These are phyloP conservation scores for Leucozona laternaria DNA, from an alignment of 2,888 invertebrate species.

Conservation along the genomic window DNA sequence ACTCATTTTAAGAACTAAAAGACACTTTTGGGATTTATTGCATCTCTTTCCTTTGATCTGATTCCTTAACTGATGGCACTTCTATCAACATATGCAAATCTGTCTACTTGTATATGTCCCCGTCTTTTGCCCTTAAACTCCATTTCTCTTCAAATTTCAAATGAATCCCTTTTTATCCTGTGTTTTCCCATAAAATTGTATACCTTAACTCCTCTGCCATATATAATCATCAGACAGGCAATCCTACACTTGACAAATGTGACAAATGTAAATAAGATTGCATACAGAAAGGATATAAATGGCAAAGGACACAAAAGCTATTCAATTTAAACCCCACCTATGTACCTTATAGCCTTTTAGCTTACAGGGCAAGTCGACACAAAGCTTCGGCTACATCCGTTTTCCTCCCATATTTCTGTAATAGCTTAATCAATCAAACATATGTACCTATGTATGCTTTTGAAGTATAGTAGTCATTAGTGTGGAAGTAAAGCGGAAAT, in stretches of 20 bases:
- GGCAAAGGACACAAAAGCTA: conserved; percentile 38
- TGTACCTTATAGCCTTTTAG: background rate
- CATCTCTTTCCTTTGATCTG: conserved; percentile 38
- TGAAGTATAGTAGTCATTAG: conserved; percentile 14
- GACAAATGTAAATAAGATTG: conserved; percentile 48
- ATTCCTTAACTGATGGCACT: conserved; percentile 49
- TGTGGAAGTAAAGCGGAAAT: conserved; percentile 40
- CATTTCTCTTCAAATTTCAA: conserved; percentile 48
- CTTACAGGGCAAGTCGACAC: background rate
- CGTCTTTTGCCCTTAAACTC: conserved; percentile 11
- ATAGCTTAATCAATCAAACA: conserved; percentile 55
- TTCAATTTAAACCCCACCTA: conserved; percentile 29
- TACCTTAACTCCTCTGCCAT: background rate
- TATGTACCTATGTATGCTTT: background rate
- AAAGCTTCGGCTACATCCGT: conserved; percentile 10
- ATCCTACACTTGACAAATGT: conserved; percentile 54
- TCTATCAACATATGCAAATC: conserved; percentile 56
- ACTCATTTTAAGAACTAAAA: conserved; percentile 22
- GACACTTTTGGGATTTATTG: conserved; percentile 39
- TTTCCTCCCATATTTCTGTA: conserved; percentile 12
- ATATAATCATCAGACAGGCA: conserved; percentile 41
- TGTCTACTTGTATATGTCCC: conserved; percentile 12
- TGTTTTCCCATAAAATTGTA: conserved; percentile 41
- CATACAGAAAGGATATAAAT: conserved; percentile 1
- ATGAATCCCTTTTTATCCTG: conserved; percentile 42